A percentile compares a stretch with the other conserved stretches of the same genome.
Evolutionary conservation across 2,113 vertebrate genomes (phyloP).

Genomic region (Anthoscopus minutus): DNA sequence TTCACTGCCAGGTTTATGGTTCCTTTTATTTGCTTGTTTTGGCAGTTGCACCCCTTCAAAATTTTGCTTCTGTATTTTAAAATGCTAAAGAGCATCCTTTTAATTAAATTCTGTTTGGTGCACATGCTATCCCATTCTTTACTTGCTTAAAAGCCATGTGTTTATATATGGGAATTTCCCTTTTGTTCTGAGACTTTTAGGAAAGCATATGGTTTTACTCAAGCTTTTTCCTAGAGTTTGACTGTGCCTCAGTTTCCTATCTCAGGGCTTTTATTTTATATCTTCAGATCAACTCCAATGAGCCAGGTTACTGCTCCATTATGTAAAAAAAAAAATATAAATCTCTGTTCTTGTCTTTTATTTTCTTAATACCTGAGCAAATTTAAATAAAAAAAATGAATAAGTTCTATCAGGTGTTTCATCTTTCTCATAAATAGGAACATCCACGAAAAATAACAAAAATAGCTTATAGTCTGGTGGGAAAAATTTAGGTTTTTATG

Average conservation of each 20-base stretch:
- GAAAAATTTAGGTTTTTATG: background rate
- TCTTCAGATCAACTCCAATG: background rate
- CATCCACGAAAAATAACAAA: background rate
- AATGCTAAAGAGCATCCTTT: constrained; percentile 13
- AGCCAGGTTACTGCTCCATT: background rate
- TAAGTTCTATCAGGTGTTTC: background rate
- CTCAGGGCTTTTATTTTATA: background rate
- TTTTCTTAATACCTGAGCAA: background rate
- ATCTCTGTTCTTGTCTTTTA: background rate
- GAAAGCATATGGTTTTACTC: background rate
- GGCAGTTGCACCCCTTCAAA: background rate
- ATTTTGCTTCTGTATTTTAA: constrained; percentile 42
- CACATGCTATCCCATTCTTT: background rate
- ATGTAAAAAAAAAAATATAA: background rate
- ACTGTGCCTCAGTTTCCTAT: background rate
- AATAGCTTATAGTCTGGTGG: background rate
- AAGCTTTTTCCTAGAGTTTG: background rate
- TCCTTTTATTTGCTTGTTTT: constrained; percentile 21
- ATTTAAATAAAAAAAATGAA: background rate
- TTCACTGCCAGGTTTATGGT: constrained; percentile 1
- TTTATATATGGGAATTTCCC: background rate
- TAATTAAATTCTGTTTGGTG: constrained; percentile 15
- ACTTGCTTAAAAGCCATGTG: background rate
- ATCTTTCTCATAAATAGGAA: background rate
- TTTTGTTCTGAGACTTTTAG: background rate